Base-by-base conservation (phyloP, 2,888 invertebrate species). In the Cataglyphis altisquamis region DNA sequence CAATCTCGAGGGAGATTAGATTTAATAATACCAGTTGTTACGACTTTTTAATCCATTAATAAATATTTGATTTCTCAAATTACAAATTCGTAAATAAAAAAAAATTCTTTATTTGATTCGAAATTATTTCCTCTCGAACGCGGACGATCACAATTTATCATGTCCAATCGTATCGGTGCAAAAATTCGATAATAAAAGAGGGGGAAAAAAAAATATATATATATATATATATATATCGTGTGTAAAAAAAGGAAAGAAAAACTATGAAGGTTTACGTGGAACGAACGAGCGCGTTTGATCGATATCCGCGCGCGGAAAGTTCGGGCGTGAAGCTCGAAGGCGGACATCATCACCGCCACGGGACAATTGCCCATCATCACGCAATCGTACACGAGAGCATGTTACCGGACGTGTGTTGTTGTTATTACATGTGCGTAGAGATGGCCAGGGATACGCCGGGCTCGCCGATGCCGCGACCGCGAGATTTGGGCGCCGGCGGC, bases 361-460 rank as follows among this genome's bases (percentile, higher is more conserved):
- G 36, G 25, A 39, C 25, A 36, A 21, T 66, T 25, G 15, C 5
- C 5, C 78, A 36, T 10, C 41, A 21, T 5, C 12, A n/a, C 10
- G 48, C 21, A 39, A 15, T n/a, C 4, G 32, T 1, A 12, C 57
- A 39, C 10, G 36, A 52, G n/a, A 57, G 39, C 52, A 72, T 87
- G 84, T 90, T 91, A 91, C 72, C 91, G 84, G 85, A 91, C 25
- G 83, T 89, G 86, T 91, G 88, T 88, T 52, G 88, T 89, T 52
- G 88, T 89, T 90, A 36, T 81, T 78, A 55, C 82, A 80, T 87
- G 67, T 90, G 68, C 91, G 86, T 92, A 87, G 92, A 93, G 91
- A 89, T 95, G 95, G 95, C 95, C 87, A 94, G 95, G 84, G 95
- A 95, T 90, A 95, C 95, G 55, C 95, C 95, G 74, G 94, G 95